phyloP scores from a whole-genome alignment of 2,113 vertebrate genomes.

The Triplophysa dalaica region DNA sequence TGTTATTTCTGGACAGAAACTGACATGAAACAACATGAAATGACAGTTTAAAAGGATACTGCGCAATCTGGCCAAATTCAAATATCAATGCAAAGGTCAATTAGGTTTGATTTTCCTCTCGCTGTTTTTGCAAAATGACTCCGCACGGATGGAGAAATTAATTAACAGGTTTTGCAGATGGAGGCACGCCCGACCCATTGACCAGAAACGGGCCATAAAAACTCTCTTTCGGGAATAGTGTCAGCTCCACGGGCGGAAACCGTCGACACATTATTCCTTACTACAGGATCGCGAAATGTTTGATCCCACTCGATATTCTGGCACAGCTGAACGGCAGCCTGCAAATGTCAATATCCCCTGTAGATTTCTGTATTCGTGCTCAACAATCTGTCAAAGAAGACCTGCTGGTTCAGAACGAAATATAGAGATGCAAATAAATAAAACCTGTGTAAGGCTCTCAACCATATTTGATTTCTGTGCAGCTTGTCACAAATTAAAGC shows the following conservation, averaged over 20 bases:
- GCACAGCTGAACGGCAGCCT: background rate
- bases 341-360: conserved; percentile 22
- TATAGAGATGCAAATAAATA: background rate
- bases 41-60: conserved; percentile 48
- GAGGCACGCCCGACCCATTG: conserved; percentile 45
- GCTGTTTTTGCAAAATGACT: conserved; percentile 51
- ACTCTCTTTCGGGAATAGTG: conserved; percentile 8
- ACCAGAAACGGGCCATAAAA: conserved; percentile 52
- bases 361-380: conserved; percentile 26
- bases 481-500: background rate
- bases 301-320: conserved; percentile 17
- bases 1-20: conserved; percentile 54
- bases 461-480: background rate
- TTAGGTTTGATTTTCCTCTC: conserved; percentile 61
- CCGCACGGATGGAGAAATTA: conserved; percentile 60
- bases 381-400: conserved; percentile 13
- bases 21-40: conserved; percentile 53
- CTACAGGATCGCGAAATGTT: background rate
- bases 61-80: conserved; percentile 59
- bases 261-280: conserved; percentile 16
- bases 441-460: background rate
- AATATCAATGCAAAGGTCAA: conserved; percentile 72
- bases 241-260: conserved; percentile 11
- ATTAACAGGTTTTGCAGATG: conserved; percentile 63
- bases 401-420: background rate